Percentiles rank a stretch among this genome's conserved stretches.
phyloP scores from a whole-genome alignment of 2,888 invertebrate species.

The Eristalinus aeneus region DNA sequence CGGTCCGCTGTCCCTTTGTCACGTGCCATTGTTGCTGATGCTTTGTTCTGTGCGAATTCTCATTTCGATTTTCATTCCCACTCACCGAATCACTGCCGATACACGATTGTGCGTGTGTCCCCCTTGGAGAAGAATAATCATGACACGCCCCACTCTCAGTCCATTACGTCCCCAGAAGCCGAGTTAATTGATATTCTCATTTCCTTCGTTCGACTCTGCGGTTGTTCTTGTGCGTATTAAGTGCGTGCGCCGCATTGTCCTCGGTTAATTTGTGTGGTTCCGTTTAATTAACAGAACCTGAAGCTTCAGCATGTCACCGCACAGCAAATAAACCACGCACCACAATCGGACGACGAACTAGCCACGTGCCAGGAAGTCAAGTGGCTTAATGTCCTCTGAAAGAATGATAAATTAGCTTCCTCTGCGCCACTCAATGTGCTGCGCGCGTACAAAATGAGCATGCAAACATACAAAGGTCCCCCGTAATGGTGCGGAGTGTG shows the following conservation, averaged over 20 bases:
- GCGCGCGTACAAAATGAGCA: constrained; percentile 68
- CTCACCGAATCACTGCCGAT: background rate
- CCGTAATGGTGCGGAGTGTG: constrained; percentile 44
- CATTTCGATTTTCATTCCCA: background rate
- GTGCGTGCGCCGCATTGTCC: constrained; percentile 60
- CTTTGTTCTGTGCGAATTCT: background rate
- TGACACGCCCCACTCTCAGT: constrained; percentile 8
- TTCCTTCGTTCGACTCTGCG: constrained; percentile 16
- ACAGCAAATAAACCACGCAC: constrained; percentile 11
- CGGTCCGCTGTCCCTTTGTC: background rate
- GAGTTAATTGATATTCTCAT: constrained; percentile 47
- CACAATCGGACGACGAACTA: constrained; percentile 4
- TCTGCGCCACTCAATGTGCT: constrained; percentile 43
- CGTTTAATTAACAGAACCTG: constrained; percentile 69
- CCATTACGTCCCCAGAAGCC: background rate
- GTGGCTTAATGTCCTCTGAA: constrained; percentile 64
- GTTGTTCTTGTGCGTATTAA: constrained; percentile 11
- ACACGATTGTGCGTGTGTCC: background rate
- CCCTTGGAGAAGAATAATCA: constrained; percentile 13
- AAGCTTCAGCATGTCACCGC: constrained; percentile 54
- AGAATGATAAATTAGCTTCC: constrained; percentile 69
- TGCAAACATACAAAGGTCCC: constrained; percentile 69
- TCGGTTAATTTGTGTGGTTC: constrained; percentile 70
- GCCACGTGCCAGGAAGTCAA: constrained; percentile 71
- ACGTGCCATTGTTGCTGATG: background rate